Percentiles rank a stretch among this genome's conserved stretches.
These are phyloP conservation scores for Drosophila hawaiiensis DNA, from an alignment of 2,888 invertebrate genomes.

Conservation along the genomic window DNA sequence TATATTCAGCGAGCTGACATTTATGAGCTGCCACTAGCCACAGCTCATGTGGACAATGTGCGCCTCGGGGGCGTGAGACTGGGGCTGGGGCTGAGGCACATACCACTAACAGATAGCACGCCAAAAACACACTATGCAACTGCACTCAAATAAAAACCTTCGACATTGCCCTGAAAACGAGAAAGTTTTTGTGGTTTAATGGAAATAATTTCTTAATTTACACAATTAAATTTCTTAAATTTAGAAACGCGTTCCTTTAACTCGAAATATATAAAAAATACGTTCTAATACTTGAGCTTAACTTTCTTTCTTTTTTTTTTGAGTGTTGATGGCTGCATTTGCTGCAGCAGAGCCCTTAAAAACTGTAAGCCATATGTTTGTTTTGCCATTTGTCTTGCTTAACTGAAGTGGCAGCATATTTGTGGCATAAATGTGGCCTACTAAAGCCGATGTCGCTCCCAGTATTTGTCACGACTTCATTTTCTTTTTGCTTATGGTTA, in stretches of 20 bases:
- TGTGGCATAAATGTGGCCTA: constrained; percentile 46
- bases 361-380: constrained; percentile 25
- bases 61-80: not conserved
- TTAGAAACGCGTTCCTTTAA: accelerated
- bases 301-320: not conserved
- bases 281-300: too few relatives aligned
- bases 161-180: not conserved
- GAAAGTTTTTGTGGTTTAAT: not conserved
- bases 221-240: not conserved
- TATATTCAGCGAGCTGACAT: constrained; percentile 58
- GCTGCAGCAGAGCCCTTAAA: constrained; percentile 26
- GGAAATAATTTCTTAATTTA: not conserved
- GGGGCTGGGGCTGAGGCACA: not conserved
- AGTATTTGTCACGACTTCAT: not conserved
- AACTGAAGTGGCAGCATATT: constrained; percentile 55
- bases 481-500: not conserved
- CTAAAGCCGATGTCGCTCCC: not conserved
- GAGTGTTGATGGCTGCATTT: constrained; percentile 12
- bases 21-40: constrained; percentile 69
- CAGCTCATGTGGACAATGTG: constrained; percentile 36
- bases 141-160: not conserved
- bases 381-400: constrained; percentile 65
- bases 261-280: too few relatives aligned
- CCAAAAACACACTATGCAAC: constrained; percentile 1
- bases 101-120: constrained; percentile 10